These are phyloP conservation scores for Heliconius himera DNA, from an alignment of 1,140 invertebrate species.

Conservation along the genomic window DNA sequence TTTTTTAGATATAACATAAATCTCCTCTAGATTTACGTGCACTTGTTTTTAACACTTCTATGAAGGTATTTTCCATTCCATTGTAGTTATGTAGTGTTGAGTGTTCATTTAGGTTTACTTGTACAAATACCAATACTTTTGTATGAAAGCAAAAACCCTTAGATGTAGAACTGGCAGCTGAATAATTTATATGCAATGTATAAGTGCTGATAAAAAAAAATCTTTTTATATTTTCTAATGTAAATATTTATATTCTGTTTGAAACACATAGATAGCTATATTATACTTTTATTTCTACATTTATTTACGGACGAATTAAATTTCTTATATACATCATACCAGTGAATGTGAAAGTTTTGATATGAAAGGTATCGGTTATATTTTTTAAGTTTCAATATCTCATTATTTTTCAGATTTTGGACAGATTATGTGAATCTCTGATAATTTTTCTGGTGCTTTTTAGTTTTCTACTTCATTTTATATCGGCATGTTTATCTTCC, in stretches of 20 bases:
- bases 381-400: not conserved
- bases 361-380: not conserved
- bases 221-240: not conserved
- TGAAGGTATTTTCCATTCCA: slow-evolving; percentile 45
- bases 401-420: not conserved
- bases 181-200: not conserved
- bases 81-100: slow-evolving; percentile 39
- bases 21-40: not conserved
- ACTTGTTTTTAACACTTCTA: slow-evolving; percentile 19
- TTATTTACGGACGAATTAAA: not conserved
- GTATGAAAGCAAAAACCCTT: not conserved
- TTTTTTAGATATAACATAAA: not conserved
- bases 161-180: not conserved
- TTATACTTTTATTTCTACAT: not conserved
- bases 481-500: slow-evolving; percentile 24
- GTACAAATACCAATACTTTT: slow-evolving; percentile 21
- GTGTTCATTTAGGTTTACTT: slow-evolving; percentile 41
- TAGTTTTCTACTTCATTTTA: not conserved
- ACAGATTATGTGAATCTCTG: not conserved
- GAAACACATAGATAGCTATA: not conserved
- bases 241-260: not conserved
- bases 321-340: not conserved
- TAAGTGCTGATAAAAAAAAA: not conserved
- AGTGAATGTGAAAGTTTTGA: not conserved
- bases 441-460: not conserved